Conservation (phyloP, 2,113 vertebrate species). For the Bambusicola thoracicus region DNA sequence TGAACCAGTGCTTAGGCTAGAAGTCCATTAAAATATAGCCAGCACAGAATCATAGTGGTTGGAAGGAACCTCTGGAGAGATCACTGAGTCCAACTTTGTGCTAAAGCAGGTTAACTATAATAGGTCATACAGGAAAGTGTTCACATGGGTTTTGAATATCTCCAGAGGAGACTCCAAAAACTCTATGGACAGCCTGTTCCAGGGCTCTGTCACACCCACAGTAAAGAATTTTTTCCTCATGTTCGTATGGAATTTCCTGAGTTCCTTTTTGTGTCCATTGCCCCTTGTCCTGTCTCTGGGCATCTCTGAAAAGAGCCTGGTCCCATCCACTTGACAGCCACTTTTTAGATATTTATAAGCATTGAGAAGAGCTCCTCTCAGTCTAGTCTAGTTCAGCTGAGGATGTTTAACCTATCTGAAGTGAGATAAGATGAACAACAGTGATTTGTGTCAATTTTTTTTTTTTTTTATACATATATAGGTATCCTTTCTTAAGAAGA, state of each 20-base stretch:
- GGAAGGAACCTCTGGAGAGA: neutral
- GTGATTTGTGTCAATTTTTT: neutral
- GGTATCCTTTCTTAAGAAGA: neutral
- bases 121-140: neutral
- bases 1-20: neutral
- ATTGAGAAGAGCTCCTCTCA: neutral
- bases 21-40: neutral
- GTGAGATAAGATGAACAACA: neutral
- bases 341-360: neutral
- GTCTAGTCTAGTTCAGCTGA: neutral
- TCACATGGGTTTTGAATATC: neutral
- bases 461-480: neutral
- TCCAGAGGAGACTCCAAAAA: neutral
- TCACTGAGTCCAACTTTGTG: neutral
- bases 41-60: neutral
- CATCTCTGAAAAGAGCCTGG: neutral
- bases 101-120: neutral
- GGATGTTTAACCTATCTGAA: neutral
- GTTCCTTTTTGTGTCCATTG: neutral
- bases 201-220: too few relatives aligned
- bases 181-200: neutral
- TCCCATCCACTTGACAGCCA: neutral
- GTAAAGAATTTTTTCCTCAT: neutral
- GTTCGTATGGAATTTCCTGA: neutral
- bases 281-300: neutral